Base-by-base conservation (phyloP, 2,888 invertebrate species). In the Apodemia hepburni region DNA sequence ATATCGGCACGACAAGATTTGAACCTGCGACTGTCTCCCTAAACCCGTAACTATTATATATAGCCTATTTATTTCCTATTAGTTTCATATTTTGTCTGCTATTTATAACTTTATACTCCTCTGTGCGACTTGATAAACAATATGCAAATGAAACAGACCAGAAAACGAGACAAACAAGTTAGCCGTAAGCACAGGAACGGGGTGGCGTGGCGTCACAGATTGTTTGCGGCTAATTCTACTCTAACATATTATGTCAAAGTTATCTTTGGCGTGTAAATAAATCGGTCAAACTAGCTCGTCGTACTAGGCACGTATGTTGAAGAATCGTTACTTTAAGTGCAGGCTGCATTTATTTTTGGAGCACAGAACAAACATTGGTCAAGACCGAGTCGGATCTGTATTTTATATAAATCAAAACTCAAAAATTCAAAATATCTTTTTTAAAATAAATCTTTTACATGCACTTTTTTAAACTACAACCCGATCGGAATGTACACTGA, bases 61-160 rank as follows among this genome's bases (percentile, higher is more conserved):
- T n/a, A n/a, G n/a, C n/a, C 22, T 22, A 22, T 22, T 22, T 22
- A 22, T 22, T 22, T 1, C 22, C 22, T 2, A 22, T 22, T 22
- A 2, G 45, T 7, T 2, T 33, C 18, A 58, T 61, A 64, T 70
- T 72, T 69, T 72, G 73, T 72, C 69, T 67, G 67, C 33, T 38
- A 27, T 22, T 22, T n/a, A 18, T 22, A 61, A 35, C 29, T n/a
- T 27, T n/a, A 3, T 17, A n/a, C 57, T 70, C 73, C 80, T 80
- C 77, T 75, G 78, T 57, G 54, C 27, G 29, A n/a, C 11, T 57
- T 29, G 71, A 73, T 80, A 83, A 86, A 85, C 82, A 84, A 77
- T 75, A 90, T 90, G 90, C 78, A 78, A 89, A 89, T 89, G 70
- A 60, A 72, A 68, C 75, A 73, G 82, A 83, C 84, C 79, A 79